These are phyloP conservation scores for Lates japonicus DNA, from an alignment of 2,797 vertebrate genomes.

Conservation along the genomic window DNA sequence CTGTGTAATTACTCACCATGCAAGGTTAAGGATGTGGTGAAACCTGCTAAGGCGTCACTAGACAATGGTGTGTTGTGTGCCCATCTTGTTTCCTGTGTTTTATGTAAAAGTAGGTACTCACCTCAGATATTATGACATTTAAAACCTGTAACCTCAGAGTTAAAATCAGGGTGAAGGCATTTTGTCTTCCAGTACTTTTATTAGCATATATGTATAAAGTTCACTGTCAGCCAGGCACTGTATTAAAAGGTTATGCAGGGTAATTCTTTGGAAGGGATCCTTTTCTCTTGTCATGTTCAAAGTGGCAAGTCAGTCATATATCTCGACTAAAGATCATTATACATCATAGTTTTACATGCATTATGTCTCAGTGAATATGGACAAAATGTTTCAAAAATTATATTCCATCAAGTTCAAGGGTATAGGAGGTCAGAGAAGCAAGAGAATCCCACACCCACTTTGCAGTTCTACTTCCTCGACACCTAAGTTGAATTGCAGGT, in stretches of 20 bases:
- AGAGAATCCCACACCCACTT: constrained; percentile 28
- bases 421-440: background rate
- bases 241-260: constrained; percentile 1
- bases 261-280: background rate
- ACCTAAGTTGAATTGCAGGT: constrained; percentile 64
- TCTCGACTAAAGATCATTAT: background rate
- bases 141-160: background rate
- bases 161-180: constrained; percentile 2
- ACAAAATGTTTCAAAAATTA: background rate
- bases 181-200: constrained; percentile 5
- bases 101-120: background rate
- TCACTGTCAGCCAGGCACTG: constrained; percentile 6
- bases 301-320: background rate
- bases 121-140: background rate
- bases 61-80: background rate
- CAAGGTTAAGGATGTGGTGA: background rate
- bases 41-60: background rate
- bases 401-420: background rate
- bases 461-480: constrained; percentile 25
- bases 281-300: background rate
- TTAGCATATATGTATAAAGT: constrained; percentile 11
- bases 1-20: background rate
- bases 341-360: background rate
- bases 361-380: background rate
- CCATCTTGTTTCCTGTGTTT: background rate